Conservation (phyloP, 2,797 vertebrate genomes). For the Notoglanidium macrostoma region DNA sequence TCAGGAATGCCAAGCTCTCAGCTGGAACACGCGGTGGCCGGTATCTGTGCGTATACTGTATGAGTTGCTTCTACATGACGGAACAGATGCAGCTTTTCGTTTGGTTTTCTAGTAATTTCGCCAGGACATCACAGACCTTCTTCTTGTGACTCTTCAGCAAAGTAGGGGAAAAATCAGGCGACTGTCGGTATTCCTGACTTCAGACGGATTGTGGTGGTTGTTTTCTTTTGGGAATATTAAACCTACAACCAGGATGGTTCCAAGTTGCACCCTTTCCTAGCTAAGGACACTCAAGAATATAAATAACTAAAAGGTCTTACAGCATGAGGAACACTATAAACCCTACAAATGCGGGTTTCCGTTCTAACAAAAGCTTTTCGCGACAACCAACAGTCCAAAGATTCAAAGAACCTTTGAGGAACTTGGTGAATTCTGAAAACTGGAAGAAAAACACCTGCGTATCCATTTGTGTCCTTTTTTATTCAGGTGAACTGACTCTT, state of each 20-base stretch:
- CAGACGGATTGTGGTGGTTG: background rate
- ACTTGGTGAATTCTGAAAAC: background rate
- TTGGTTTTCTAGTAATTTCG: background rate
- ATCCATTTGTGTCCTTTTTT: background rate
- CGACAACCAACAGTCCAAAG: background rate
- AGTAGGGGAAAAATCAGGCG: background rate
- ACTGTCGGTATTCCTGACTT: background rate
- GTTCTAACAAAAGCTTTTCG: background rate
- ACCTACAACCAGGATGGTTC: background rate
- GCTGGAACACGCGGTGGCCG: background rate
- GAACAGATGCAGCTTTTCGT: background rate
- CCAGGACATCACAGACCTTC: background rate
- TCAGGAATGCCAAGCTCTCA: background rate
- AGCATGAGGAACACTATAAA: background rate
- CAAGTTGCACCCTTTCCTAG: background rate
- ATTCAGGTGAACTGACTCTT: background rate
- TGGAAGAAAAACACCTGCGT: background rate
- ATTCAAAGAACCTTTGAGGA: background rate
- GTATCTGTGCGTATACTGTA: constrained; percentile 20
- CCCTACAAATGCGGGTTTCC: background rate
- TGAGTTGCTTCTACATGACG: background rate
- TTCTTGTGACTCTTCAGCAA: background rate
- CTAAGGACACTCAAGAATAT: background rate
- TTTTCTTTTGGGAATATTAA: background rate
- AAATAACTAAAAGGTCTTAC: background rate